Percentiles rank a stretch among this genome's conserved stretches.
These are phyloP conservation scores for Hepsetus odoe DNA, from an alignment of 2,113 vertebrate species.

Conservation along the genomic window DNA sequence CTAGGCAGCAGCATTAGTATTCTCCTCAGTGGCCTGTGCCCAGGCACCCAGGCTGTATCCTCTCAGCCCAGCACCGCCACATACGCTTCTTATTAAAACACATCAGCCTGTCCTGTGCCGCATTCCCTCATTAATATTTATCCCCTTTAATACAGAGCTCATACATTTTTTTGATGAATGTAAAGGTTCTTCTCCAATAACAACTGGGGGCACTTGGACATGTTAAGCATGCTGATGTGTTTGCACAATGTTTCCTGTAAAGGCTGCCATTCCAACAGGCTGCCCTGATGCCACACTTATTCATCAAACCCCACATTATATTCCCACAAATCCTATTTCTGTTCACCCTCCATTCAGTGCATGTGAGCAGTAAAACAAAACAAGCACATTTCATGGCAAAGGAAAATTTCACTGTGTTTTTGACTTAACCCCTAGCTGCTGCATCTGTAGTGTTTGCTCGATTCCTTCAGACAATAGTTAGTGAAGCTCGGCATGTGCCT, in stretches of 20 bases:
- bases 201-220: slow-evolving; percentile 20
- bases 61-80: slow-evolving; percentile 40
- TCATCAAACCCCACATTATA: neutral
- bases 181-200: slow-evolving; percentile 57
- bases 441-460: too few relatives aligned
- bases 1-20: slow-evolving; percentile 52
- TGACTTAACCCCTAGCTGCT: too few relatives aligned
- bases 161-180: slow-evolving; percentile 62
- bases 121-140: slow-evolving; percentile 64
- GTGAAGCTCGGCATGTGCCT: too few relatives aligned
- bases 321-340: neutral
- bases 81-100: slow-evolving; percentile 59
- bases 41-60: slow-evolving; percentile 45
- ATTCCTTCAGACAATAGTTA: too few relatives aligned
- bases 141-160: slow-evolving; percentile 61
- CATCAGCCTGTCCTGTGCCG: slow-evolving; percentile 43
- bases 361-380: too few relatives aligned
- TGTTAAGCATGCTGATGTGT: neutral
- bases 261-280: slow-evolving; percentile 36
- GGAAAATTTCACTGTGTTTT: too few relatives aligned
- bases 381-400: too few relatives aligned
- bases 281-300: slow-evolving; percentile 9
- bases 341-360: too few relatives aligned
- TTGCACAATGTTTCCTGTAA: slow-evolving; percentile 22
- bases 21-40: slow-evolving; percentile 51